phyloP scores from a whole-genome alignment of 1,140 invertebrate species.

The Rhopalosiphum padi region DNA sequence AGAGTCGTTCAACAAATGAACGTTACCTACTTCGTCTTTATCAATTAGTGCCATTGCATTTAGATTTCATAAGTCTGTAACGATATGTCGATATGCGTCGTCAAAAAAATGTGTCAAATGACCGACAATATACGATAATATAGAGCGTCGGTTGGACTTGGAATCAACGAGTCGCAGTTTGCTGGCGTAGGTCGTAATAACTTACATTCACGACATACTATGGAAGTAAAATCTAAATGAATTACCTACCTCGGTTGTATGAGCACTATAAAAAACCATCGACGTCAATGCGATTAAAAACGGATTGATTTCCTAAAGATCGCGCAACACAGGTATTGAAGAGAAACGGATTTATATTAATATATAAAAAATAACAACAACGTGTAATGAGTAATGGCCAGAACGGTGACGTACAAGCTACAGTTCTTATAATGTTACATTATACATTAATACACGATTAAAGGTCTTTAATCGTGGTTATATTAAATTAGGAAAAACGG shows the following conservation, averaged over 20 bases:
- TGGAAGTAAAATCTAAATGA: neutral
- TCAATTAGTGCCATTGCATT: neutral
- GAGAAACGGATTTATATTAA: neutral
- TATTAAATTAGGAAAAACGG: neutral
- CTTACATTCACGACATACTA: neutral
- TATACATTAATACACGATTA: too few relatives aligned
- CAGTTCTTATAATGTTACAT: too few relatives aligned
- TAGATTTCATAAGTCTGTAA: neutral
- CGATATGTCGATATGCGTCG: too few relatives aligned
- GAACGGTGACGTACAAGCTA: too few relatives aligned
- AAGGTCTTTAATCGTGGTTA: too few relatives aligned
- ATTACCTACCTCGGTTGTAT: neutral
- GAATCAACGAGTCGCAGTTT: neutral
- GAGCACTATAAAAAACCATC: neutral
- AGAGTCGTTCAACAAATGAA: constrained; percentile 46
- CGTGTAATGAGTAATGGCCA: neutral
- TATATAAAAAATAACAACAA: neutral
- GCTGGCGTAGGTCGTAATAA: neutral
- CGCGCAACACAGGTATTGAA: neutral
- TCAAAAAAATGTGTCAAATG: too few relatives aligned
- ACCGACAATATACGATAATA: too few relatives aligned
- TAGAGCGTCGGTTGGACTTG: too few relatives aligned
- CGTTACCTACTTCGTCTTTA: neutral
- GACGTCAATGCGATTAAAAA: neutral
- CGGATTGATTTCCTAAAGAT: neutral